A percentile compares a stretch with the other conserved stretches of the same genome.
Conservation (phyloP, 2,888 invertebrate species). For the Empis stercorea region DNA sequence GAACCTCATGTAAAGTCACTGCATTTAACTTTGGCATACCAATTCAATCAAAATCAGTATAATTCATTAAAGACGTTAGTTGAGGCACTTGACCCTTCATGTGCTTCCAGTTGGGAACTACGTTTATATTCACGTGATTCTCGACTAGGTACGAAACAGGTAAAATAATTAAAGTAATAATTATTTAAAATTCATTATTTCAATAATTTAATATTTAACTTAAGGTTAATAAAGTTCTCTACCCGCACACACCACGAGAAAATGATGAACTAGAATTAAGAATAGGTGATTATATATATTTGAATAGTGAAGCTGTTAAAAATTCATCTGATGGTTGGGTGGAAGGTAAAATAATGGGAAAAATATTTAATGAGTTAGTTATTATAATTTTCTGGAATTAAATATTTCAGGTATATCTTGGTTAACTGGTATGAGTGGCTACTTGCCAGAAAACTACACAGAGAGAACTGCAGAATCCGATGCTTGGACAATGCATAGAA, state of each 20-base stretch:
- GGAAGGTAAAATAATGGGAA: slow-evolving; percentile 45
- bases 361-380: slow-evolving; percentile 40
- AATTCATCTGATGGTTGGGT: slow-evolving; percentile 78
- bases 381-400: background rate
- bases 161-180: slow-evolving; percentile 17
- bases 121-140: slow-evolving; percentile 77
- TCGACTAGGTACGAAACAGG: slow-evolving; percentile 57
- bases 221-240: slow-evolving; percentile 65
- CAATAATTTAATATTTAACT: slow-evolving; percentile 5
- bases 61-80: slow-evolving; percentile 59
- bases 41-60: slow-evolving; percentile 62
- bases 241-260: slow-evolving; percentile 60
- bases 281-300: slow-evolving; percentile 75
- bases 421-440: slow-evolving; percentile 52
- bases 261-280: slow-evolving; percentile 75
- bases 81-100: slow-evolving; percentile 53
- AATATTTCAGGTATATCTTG: slow-evolving; percentile 24
- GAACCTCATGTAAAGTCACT: slow-evolving; percentile 75
- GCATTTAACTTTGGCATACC: slow-evolving; percentile 80
- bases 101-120: slow-evolving; percentile 67
- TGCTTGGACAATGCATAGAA: slow-evolving; percentile 79
- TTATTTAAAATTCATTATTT: background rate
- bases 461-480: slow-evolving; percentile 77
- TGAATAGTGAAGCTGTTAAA: slow-evolving; percentile 59
- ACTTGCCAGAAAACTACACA: slow-evolving; percentile 70